phyloP scores from a whole-genome alignment of 2,797 vertebrate genomes.

The Periophthalmus magnuspinnatus region DNA sequence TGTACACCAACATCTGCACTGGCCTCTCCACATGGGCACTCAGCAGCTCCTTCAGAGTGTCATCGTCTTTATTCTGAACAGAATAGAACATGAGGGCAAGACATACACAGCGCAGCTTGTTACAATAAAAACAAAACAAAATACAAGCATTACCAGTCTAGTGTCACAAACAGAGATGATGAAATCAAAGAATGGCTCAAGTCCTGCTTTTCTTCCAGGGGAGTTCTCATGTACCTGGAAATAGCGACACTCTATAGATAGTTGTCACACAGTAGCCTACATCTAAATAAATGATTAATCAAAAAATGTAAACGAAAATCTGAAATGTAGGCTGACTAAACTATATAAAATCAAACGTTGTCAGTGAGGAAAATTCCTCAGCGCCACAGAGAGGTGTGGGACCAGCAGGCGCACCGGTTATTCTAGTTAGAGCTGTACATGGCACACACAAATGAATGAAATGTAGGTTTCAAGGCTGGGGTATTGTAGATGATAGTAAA shows the following conservation, averaged over 20 bases:
- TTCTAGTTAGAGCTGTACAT: background rate
- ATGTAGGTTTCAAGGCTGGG: background rate
- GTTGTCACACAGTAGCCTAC: background rate
- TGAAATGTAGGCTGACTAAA: background rate
- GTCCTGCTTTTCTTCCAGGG: conserved; percentile 88
- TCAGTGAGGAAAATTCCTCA: background rate
- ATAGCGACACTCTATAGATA: background rate
- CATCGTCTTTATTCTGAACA: conserved; percentile 93
- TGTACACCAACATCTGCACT: conserved; percentile 92
- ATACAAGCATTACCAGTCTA: conserved; percentile 82
- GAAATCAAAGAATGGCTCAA: conserved; percentile 99
- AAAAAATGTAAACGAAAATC: background rate
- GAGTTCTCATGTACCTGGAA: conserved; percentile 95
- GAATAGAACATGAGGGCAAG: background rate
- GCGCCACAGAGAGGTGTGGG: background rate
- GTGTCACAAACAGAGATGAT: conserved; percentile 93
- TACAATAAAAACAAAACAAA: too few species aligned
- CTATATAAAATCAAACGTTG: background rate
- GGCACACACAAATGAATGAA: background rate
- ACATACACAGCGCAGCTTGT: background rate
- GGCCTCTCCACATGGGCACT: conserved; percentile 94
- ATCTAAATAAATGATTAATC: background rate
- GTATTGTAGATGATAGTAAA: background rate
- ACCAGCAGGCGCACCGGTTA: background rate
- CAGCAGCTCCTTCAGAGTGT: conserved; percentile 91